phyloP scores from a whole-genome alignment of 2,113 vertebrate species.

The Ondatra zibethicus region DNA sequence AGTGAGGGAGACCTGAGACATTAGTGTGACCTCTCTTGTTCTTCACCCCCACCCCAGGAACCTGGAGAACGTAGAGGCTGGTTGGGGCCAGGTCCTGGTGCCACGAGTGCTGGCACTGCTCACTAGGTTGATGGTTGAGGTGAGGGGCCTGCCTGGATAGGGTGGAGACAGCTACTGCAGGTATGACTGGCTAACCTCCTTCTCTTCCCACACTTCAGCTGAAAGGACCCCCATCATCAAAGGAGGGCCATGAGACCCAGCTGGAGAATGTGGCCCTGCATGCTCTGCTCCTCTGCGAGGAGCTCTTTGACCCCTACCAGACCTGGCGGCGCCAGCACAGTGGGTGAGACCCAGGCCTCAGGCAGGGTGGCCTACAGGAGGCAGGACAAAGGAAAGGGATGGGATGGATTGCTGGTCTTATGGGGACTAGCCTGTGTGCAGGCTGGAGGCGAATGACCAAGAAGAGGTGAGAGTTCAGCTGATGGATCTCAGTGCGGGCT shows the following conservation, averaged over 20 bases:
- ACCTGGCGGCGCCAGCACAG: constrained; percentile 93
- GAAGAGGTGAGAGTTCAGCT: neutral
- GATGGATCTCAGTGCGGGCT: neutral
- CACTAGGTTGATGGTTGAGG: constrained; percentile 88
- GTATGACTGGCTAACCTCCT: neutral
- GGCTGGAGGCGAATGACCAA: neutral
- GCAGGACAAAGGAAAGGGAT: neutral
- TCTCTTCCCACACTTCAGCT: constrained; percentile 85
- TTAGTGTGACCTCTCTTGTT: neutral
- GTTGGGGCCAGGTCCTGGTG: constrained; percentile 89
- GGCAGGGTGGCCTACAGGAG: neutral
- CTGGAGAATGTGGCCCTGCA: constrained; percentile 89
- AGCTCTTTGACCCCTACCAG: constrained; percentile 97
- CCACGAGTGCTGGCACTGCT: constrained; percentile 91
- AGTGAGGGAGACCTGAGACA: neutral
- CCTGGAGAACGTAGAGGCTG: constrained; percentile 92
- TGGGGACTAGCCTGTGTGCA: neutral
- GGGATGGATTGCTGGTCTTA: neutral
- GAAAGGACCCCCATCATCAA: constrained; percentile 75
- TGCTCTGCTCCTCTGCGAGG: constrained; percentile 93
- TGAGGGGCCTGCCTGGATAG: constrained; percentile 75
- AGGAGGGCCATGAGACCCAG: constrained; percentile 28
- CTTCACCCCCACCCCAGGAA: constrained; percentile 86
- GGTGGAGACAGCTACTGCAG: neutral
- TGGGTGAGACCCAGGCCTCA: constrained; percentile 87